Percentiles rank a stretch among this genome's conserved stretches.
phyloP scores from a whole-genome alignment of 2,113 vertebrate genomes.

The Hippotragus niger region DNA sequence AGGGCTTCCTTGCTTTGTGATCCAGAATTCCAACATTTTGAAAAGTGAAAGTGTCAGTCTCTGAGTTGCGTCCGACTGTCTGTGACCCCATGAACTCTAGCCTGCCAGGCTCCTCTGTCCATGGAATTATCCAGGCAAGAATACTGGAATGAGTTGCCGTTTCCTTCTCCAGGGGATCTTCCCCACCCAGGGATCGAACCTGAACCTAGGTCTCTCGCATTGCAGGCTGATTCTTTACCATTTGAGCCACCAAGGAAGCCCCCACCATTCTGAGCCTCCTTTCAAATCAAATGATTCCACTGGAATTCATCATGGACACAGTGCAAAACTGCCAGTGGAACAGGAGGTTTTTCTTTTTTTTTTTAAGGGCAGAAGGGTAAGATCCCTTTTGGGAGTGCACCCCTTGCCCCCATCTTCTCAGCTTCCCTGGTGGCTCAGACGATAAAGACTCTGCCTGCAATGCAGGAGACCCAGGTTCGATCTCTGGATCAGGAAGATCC shows the following conservation, averaged over 20 bases:
- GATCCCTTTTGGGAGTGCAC: background rate
- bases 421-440: background rate
- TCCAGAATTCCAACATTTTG: background rate
- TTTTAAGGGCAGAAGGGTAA: background rate
- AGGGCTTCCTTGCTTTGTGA: background rate
- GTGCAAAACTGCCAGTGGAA: background rate
- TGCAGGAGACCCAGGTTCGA: background rate
- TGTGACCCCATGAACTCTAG: background rate
- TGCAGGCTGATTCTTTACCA: background rate
- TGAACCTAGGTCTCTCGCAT: background rate
- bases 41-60: background rate
- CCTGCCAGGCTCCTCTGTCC: background rate
- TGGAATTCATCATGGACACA: background rate
- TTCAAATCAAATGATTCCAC: background rate
- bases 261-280: background rate
- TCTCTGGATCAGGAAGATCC: background rate
- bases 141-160: accelerated
- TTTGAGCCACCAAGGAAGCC: background rate
- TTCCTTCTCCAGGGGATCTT: background rate
- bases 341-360: background rate
- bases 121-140: background rate
- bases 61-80: background rate
- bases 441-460: background rate
- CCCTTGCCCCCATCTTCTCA: background rate
- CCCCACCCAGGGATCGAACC: background rate